These are phyloP conservation scores for Carterocephalus palaemon DNA, from an alignment of 2,888 invertebrate species.

Conservation along the genomic window DNA sequence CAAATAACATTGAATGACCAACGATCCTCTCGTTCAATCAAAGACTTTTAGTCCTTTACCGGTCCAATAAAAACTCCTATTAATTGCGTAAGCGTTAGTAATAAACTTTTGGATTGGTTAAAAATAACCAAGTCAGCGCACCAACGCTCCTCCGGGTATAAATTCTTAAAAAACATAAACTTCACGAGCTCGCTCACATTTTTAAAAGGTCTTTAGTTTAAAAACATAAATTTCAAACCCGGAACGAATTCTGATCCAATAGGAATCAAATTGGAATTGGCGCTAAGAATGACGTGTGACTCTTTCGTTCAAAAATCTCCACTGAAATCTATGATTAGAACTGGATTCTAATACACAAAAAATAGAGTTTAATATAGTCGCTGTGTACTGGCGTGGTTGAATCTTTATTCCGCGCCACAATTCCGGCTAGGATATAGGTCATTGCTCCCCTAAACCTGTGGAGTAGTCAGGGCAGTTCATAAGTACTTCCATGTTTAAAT, in stretches of 20 bases:
- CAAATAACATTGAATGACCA: slow-evolving; percentile 16
- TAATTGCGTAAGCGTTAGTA: slow-evolving; percentile 75
- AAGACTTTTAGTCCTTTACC: slow-evolving; percentile 70
- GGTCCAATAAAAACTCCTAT: slow-evolving; percentile 75
- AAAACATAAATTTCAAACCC: slow-evolving; percentile 39
- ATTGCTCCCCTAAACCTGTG: slow-evolving; percentile 77
- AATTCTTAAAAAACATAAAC: slow-evolving; percentile 79
- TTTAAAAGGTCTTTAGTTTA: slow-evolving; percentile 40
- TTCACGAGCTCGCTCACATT: slow-evolving; percentile 38
- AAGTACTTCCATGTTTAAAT: slow-evolving; percentile 76
- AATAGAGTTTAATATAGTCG: slow-evolving; percentile 69
- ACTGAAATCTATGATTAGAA: slow-evolving; percentile 66
- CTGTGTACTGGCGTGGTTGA: slow-evolving; percentile 48
- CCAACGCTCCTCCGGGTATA: slow-evolving; percentile 60
- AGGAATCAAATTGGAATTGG: slow-evolving; percentile 61
- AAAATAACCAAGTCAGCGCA: slow-evolving; percentile 67
- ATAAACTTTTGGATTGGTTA: slow-evolving; percentile 75
- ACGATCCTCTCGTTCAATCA: slow-evolving; percentile 45
- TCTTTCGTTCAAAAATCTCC: slow-evolving; percentile 45
- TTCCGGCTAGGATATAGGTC: slow-evolving; percentile 76
- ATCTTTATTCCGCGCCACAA: slow-evolving; percentile 53
- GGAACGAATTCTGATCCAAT: slow-evolving; percentile 45
- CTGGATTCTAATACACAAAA: slow-evolving; percentile 67
- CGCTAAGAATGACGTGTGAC: slow-evolving; percentile 53
- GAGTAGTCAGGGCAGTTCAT: slow-evolving; percentile 74